Evolutionary conservation across 35 echinoderm and acorn worm genomes (phyloP).

Genomic region (Heliocidaris erythrogramma): DNA sequence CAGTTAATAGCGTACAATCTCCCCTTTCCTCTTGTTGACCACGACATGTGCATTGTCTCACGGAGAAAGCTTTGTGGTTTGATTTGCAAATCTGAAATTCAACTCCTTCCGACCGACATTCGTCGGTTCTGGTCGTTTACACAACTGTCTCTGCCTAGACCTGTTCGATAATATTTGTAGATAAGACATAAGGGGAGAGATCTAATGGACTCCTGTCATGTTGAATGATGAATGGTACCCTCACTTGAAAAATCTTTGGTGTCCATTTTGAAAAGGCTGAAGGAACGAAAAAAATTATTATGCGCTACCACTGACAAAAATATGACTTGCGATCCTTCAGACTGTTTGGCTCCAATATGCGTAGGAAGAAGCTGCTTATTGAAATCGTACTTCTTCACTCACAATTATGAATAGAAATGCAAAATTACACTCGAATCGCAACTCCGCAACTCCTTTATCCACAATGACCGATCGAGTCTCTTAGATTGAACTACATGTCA

Average conservation of each 20-base stretch:
- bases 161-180: conserved; percentile 11
- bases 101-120: conserved; percentile 8
- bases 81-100: conserved; percentile 12
- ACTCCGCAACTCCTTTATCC: no score
- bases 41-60: not conserved
- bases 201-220: conserved; percentile 16
- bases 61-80: not conserved
- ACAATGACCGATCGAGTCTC: no score
- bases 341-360: not conserved
- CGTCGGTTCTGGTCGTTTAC: conserved; percentile 1
- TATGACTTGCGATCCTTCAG: not conserved
- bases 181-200: not conserved
- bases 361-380: not conserved
- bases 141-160: not conserved
- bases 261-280: not conserved
- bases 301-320: not conserved
- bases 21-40: not conserved
- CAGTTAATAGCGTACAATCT: not conserved
- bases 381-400: no score
- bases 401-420: no score
- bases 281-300: not conserved
- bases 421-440: no score
- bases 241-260: not conserved
- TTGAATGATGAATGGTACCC: not conserved
- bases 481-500: no score